phyloP scores from a whole-genome alignment of 2,888 invertebrate genomes.

The Platynereis dumerilii region DNA sequence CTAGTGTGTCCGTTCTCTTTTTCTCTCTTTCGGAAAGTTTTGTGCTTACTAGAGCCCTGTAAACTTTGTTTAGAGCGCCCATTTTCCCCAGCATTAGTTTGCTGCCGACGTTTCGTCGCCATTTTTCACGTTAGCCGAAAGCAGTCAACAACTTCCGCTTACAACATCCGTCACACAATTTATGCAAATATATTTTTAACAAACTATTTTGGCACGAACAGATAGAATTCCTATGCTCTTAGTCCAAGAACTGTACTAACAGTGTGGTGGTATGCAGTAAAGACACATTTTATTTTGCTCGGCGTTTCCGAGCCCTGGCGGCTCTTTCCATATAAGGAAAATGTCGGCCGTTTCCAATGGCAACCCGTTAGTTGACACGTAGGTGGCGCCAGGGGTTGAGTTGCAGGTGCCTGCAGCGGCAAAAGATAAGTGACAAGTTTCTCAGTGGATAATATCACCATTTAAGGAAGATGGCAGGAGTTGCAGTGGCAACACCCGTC shows the following conservation, averaged over 20 bases:
- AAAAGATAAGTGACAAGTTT: background rate
- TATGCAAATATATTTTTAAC: no score
- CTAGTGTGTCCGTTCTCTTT: constrained; percentile 17
- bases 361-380: constrained; percentile 23
- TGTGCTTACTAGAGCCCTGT: constrained; percentile 11
- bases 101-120: constrained; percentile 25
- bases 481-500: constrained; percentile 18
- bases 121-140: constrained; percentile 19
- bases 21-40: constrained; percentile 17
- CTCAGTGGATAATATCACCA: background rate
- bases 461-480: constrained; percentile 25
- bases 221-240: no score
- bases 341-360: constrained; percentile 20
- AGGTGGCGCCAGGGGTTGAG: constrained; percentile 1
- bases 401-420: background rate
- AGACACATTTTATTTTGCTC: background rate
- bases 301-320: constrained; percentile 7
- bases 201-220: no score
- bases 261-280: no score
- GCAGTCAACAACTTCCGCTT: constrained; percentile 25
- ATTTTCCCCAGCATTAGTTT: constrained; percentile 20
- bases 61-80: constrained; percentile 24
- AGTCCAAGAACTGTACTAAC: no score
- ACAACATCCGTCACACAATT: constrained; percentile 10
- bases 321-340: constrained; percentile 22